These are phyloP conservation scores for chimpanzee (Pan troglodytes) DNA, from an alignment of 2,113 vertebrate species.

Conservation along the genomic window NHGRI_mPanTro3-v2.1_pri NC_072404.2:89950501-89951000, in stretches of 20 bases:
- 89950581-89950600: neutral
- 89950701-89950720: neutral
- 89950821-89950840: neutral
- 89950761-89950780: neutral
- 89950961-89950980: neutral
- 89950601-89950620: neutral
- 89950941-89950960: neutral
- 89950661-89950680: neutral
- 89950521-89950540: neutral
- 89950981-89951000: neutral
- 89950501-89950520: no score
- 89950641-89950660: neutral
- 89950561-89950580: neutral
- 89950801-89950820: neutral
- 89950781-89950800: neutral
- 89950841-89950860: neutral
- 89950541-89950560: neutral
- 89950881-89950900: neutral
- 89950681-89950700: neutral
- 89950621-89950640: neutral
- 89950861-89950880: neutral
- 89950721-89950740: neutral
- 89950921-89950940: neutral
- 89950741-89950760: neutral
- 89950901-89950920: neutral